Evolutionary conservation across 2,888 invertebrate species (phyloP), one percentile per base, ranked within the genome.

Genomic region (Campoplex nolae): DNA sequence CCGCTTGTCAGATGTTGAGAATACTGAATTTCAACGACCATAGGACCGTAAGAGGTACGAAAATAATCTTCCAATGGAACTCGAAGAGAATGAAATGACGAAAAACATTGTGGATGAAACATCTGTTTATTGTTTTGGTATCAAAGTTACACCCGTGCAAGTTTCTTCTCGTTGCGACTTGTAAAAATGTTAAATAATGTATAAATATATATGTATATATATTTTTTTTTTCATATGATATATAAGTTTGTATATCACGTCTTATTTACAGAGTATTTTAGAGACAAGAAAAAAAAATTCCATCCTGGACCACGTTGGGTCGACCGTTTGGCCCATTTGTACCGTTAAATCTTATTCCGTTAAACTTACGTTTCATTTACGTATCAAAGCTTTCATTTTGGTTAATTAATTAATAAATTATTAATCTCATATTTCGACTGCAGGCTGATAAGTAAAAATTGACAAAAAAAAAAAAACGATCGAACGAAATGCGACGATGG

Each of bases 131-230:
- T 87, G 42, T 67, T 87, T 87, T 80, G 83, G 87, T 84, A 87
- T 84, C 78, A 87, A 87, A 87, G 71, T 87, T 23, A 80, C 85
- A 85, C 65, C 62, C 75, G 76, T 85, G 87, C 83, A 54, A 35
- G 67, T 87, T 73, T 38, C 65, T 76, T 18, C 45, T 82, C 28
- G 28, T 75, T 71, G 70, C 45, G 28, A 70, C 65, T 89, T 90
- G 90, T 90, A 92, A 92, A 92, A 92, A 88, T 92, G 89, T 89
- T 92, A 92, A 91, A 90, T 90, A 90, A 89, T 89, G 86, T 91
- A 91, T 91, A 91, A 91, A 91, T 92, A 90, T 91, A 89, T 89
- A 85, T 90, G 89, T 42, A 42, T 42, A 42, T 90, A 88, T 89
- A 83, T 80, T 88, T 84, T 48, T 84, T 76, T 88, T 84, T 48